Evolutionary conservation across 2,888 invertebrate species (phyloP).

Genomic region (Cataglyphis cursor): DNA sequence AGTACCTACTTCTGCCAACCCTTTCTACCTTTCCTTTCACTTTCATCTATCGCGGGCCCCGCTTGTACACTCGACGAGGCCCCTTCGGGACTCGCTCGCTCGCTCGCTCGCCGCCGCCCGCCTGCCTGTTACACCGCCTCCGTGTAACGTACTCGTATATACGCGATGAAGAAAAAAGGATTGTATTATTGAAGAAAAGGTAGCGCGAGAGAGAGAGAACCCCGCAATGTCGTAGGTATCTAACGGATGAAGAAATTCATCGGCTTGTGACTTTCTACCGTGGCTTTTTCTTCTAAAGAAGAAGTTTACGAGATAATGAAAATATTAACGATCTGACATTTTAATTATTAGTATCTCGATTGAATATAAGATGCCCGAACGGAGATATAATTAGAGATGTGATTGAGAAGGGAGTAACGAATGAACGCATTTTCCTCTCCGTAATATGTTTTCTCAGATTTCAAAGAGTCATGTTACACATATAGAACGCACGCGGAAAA

Average conservation of each 20-base stretch:
- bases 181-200: slow-evolving; percentile 54
- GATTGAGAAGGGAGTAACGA: slow-evolving; percentile 7
- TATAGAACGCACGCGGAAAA: not conserved
- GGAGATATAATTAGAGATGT: not conserved
- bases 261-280: slow-evolving; percentile 18
- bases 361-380: not conserved
- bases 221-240: slow-evolving; percentile 9
- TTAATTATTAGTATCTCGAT: not conserved
- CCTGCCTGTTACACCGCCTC: slow-evolving; percentile 77
- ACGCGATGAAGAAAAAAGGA: slow-evolving; percentile 50
- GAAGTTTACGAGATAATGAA: not conserved
- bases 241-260: slow-evolving; percentile 28
- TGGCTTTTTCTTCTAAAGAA: not conserved
- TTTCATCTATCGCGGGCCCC: slow-evolving; percentile 84
- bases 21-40: slow-evolving; percentile 87
- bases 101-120: slow-evolving; percentile 62
- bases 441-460: slow-evolving; percentile 15
- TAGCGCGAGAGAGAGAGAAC: slow-evolving; percentile 6
- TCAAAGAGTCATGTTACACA: not conserved
- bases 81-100: slow-evolving; percentile 72
- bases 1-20: slow-evolving; percentile 78
- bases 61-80: slow-evolving; percentile 72
- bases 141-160: slow-evolving; percentile 73
- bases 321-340: not conserved
- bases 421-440: not conserved